Percentiles rank a stretch among this genome's conserved stretches.
Evolutionary conservation across 2,797 vertebrate genomes (phyloP).

Genomic region (Nannoperca obscura): DNA sequence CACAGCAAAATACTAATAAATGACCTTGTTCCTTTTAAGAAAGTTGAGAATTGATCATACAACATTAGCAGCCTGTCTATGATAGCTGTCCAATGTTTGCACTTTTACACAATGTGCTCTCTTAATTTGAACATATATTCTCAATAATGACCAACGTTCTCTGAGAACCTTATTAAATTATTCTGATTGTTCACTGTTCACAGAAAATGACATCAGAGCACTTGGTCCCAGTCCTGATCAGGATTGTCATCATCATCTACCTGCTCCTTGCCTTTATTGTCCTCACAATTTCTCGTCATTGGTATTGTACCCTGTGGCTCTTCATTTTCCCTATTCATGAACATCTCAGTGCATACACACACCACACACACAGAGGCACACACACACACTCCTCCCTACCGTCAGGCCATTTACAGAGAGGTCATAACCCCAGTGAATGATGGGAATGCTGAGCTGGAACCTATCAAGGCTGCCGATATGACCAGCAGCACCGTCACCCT

Average conservation of each 20-base stretch:
- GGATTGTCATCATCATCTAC: constrained; percentile 14
- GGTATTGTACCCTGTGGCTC: constrained; percentile 37
- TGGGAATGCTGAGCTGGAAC: constrained; percentile 77
- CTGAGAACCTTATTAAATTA: too few species aligned
- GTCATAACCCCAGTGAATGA: constrained; percentile 83
- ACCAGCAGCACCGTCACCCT: constrained; percentile 43
- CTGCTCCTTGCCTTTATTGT: constrained; percentile 23
- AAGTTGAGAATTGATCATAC: too few species aligned
- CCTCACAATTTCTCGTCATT: constrained; percentile 37
- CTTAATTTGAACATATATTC: not conserved
- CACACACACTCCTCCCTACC: constrained; percentile 46
- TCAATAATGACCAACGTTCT: not conserved
- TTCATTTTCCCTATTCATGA: constrained; percentile 61
- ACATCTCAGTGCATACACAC: constrained; percentile 24
- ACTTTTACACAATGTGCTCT: too few species aligned
- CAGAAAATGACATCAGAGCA: too few species aligned
- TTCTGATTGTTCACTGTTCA: not conserved
- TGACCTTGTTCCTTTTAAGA: too few species aligned
- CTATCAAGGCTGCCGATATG: constrained; percentile 76
- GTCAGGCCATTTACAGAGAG: constrained; percentile 82
- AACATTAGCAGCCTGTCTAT: too few species aligned
- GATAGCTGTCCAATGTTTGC: too few species aligned
- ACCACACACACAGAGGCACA: constrained; percentile 19
- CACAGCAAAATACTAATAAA: too few species aligned
- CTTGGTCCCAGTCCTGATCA: constrained; percentile 18